Base-by-base conservation (phyloP, 2,113 vertebrate genomes). In the Baryphthengus martii region DNA sequence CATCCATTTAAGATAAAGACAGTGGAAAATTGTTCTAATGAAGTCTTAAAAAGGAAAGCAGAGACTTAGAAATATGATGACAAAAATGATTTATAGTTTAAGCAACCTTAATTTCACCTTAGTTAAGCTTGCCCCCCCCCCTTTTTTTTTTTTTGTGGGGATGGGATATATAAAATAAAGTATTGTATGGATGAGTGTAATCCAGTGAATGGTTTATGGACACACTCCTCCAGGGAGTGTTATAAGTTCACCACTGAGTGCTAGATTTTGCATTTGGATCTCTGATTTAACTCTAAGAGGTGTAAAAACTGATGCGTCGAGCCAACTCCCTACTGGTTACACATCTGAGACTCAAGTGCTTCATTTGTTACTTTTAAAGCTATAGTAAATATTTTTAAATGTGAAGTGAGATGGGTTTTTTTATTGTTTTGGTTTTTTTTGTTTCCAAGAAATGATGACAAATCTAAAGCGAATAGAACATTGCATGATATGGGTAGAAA, bases 221-320 rank as follows among this genome's bases (percentile, higher is more conserved):
- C 95, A 92, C 83, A 96, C 95, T 97, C 95, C 96, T 97, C 95
- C 90, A 86, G 95, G 95, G 95, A 94, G 96, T 96, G 95, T 96
- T 96, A 94, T 28, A 96, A 96, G 95, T 96, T 97, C 96, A 97
- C 88, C 80, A 88, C 93, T 78, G 96, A 97, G 95, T 96, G 95
- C 92, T 96, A 96, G 88, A 89, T 96, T 96, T 97, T 97, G 95
- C 95, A 81, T 97, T 97, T 93, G 93, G 90, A 94, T 96, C 85
- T 96, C 95, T 96, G 95, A 94, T 97, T 97, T 95, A 97, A 95
- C 96, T 96, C 92, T 66, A 84, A 97, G 93, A 97, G 90, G 95
- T 97, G 96, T 96, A 97, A 97, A 97, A 97, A 95, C 88, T 90
- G 88, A 90, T 95, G 65, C 90, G 81, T 96, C 3, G 28, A 96